Conservation (phyloP, 2,888 invertebrate genomes). For the Eupithecia dodoneata region DNA sequence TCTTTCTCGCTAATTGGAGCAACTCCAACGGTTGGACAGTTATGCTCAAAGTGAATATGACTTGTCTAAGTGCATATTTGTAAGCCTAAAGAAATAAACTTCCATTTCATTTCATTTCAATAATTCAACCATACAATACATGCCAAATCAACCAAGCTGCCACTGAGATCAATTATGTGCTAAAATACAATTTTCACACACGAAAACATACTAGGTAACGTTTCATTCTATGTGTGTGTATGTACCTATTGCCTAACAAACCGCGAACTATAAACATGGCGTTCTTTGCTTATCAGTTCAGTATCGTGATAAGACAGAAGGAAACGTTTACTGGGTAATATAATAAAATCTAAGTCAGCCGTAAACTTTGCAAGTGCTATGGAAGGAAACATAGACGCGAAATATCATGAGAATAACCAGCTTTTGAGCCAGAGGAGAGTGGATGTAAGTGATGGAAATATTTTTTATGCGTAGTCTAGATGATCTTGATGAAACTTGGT, state of each 20-base stretch:
- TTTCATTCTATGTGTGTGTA: not conserved
- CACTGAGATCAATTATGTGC: too few species aligned
- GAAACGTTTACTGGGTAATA: not conserved
- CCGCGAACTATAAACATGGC: constrained; percentile 4
- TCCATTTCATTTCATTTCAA: too few species aligned
- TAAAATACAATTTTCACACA: not conserved
- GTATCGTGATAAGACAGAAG: constrained; percentile 13
- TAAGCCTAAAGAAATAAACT: too few species aligned
- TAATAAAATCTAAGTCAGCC: not conserved
- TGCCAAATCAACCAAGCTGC: too few species aligned
- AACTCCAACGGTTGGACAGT: too few species aligned
- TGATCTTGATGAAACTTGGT: not conserved
- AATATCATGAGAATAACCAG: not conserved
- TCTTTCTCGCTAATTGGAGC: too few species aligned
- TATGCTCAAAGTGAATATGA: too few species aligned
- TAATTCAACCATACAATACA: too few species aligned
- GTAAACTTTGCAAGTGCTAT: not conserved
- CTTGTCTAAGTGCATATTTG: too few species aligned
- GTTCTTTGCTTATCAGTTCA: constrained; percentile 10
- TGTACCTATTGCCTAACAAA: not conserved
- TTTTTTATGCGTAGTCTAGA: not conserved
- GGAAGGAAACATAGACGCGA: not conserved
- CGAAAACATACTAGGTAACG: not conserved
- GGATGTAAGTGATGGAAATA: not conserved
- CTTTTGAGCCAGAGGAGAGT: not conserved